Evolutionary conservation across 2,797 vertebrate species (phyloP).

Genomic region (Antrozous pallidus): DNA sequence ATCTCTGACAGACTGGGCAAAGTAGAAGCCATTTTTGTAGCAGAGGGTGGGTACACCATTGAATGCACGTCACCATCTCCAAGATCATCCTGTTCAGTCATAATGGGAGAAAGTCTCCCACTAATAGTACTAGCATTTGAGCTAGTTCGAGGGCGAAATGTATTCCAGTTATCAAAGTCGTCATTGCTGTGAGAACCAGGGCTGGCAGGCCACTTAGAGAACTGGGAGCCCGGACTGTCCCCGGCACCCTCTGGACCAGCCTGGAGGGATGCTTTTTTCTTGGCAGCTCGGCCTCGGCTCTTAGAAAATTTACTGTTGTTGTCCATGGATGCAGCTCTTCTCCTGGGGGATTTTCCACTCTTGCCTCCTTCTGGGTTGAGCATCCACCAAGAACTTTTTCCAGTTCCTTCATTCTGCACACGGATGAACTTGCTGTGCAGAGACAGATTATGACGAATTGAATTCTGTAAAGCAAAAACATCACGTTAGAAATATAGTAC

Average conservation of each 20-base stretch:
- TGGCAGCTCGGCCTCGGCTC: conserved; percentile 96
- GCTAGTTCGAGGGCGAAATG: conserved; percentile 95
- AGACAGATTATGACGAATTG: conserved; percentile 97
- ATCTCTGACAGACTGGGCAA: conserved; percentile 98
- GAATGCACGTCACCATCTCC: conserved; percentile 93
- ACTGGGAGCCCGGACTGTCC: conserved; percentile 94
- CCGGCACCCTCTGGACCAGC: conserved; percentile 91
- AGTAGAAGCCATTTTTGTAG: conserved; percentile 95
- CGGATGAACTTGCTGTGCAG: conserved; percentile 98
- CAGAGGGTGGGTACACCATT: conserved; percentile 91
- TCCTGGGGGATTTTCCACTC: conserved; percentile 96
- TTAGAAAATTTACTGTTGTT: conserved; percentile 99
- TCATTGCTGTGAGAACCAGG: conserved; percentile 98
- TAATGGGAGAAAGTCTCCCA: conserved; percentile 95
- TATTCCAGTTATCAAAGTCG: conserved; percentile 96
- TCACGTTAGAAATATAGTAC: conserved; percentile 53
- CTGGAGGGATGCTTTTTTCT: conserved; percentile 97
- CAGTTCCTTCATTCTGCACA: conserved; percentile 98
- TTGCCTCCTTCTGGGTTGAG: conserved; percentile 98
- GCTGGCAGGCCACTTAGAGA: conserved; percentile 97
- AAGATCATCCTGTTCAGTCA: conserved; percentile 96
- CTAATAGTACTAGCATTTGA: conserved; percentile 98
- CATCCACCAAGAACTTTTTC: conserved; percentile 99
- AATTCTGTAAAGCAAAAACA: conserved; percentile 90
- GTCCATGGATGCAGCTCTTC: conserved; percentile 97